phyloP scores from a whole-genome alignment of 2,797 vertebrate genomes.

The Melanotaenia parkinsoni region DNA sequence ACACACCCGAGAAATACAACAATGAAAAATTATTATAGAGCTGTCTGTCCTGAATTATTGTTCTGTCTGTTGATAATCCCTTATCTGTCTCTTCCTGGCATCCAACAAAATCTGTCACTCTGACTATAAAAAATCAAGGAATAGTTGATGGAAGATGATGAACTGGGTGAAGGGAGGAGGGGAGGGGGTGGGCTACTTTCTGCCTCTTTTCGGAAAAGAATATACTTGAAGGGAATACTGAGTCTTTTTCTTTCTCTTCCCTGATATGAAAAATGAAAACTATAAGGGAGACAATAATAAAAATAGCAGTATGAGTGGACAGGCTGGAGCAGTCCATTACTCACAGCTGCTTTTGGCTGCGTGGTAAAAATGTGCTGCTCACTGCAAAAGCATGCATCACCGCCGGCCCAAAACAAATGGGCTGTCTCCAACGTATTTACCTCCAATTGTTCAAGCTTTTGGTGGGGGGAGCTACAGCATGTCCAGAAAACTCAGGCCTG shows the following conservation, averaged over 20 bases:
- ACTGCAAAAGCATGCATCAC: slow-evolving; percentile 90
- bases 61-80: slow-evolving; percentile 72
- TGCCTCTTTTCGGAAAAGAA: slow-evolving; percentile 65
- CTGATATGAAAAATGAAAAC: slow-evolving; percentile 86
- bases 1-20: slow-evolving; percentile 31
- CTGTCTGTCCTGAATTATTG: slow-evolving; percentile 73
- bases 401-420: slow-evolving; percentile 84
- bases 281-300: slow-evolving; percentile 87
- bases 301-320: slow-evolving; percentile 88
- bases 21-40: slow-evolving; percentile 72
- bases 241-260: slow-evolving; percentile 32
- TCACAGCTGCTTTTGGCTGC: slow-evolving; percentile 83
- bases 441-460: slow-evolving; percentile 88
- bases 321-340: slow-evolving; percentile 88
- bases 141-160: slow-evolving; percentile 70
- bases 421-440: slow-evolving; percentile 86
- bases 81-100: slow-evolving; percentile 71
- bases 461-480: slow-evolving; percentile 76
- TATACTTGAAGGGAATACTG: slow-evolving; percentile 65
- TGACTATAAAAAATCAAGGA: slow-evolving; percentile 47
- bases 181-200: slow-evolving; percentile 49
- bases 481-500: slow-evolving; percentile 73
- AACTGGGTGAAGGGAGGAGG: slow-evolving; percentile 53
- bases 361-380: slow-evolving; percentile 89
- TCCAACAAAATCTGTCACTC: slow-evolving; percentile 69